A percentile compares a stretch with the other conserved stretches of the same genome.
Conservation (phyloP, 2,113 vertebrate species). For the Ardeotis arabs region DNA sequence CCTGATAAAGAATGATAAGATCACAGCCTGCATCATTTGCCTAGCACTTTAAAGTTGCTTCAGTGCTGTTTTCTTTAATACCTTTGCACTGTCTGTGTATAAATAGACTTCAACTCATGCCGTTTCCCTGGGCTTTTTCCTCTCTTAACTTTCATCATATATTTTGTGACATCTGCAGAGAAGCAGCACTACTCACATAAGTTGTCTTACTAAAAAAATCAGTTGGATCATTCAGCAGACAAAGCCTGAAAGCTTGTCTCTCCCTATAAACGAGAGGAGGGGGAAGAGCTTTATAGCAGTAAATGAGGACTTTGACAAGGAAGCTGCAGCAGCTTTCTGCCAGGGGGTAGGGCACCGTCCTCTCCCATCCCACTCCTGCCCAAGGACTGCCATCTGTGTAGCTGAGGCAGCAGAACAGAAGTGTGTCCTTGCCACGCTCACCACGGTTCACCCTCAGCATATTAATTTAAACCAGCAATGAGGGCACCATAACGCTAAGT, state of each 20-base stretch:
- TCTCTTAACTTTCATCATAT: background rate
- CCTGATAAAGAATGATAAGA: background rate
- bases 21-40: background rate
- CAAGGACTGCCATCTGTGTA: background rate
- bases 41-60: background rate
- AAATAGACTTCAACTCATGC: background rate
- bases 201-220: background rate
- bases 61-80: background rate
- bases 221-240: background rate
- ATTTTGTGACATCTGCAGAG: slow-evolving; percentile 19
- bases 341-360: background rate
- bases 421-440: background rate
- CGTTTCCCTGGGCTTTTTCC: background rate
- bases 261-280: background rate
- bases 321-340: slow-evolving; percentile 17
- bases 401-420: background rate
- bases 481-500: rapidly evolving
- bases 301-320: slow-evolving; percentile 2
- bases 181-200: background rate
- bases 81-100: background rate
- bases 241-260: slow-evolving; percentile 23
- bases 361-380: background rate
- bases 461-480: background rate
- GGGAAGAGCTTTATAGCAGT: background rate
- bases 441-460: background rate